Evolutionary conservation across 2,888 invertebrate species (phyloP).

Genomic region (Macrosiphum euphorbiae): DNA sequence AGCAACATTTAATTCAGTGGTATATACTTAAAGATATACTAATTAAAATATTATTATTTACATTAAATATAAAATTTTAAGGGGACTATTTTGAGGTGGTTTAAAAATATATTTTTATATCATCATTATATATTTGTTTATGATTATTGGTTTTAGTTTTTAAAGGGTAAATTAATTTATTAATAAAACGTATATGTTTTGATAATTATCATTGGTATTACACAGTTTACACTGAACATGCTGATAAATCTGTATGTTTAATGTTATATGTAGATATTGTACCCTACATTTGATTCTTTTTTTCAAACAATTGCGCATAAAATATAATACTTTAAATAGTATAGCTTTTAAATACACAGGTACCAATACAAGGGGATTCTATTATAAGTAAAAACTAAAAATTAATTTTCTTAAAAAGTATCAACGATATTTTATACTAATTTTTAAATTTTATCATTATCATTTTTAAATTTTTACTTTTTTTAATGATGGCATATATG

Average conservation of each 20-base stretch:
- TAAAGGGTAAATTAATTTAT: not conserved
- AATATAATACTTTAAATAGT: too few species aligned
- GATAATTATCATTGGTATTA: not conserved
- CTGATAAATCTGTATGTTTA: not conserved
- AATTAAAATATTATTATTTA: too few species aligned
- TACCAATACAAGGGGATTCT: not conserved
- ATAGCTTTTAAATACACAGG: not conserved
- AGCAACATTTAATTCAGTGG: slow-evolving; percentile 34
- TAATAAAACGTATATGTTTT: not conserved
- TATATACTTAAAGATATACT: not conserved
- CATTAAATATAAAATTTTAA: not conserved
- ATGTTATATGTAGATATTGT: not conserved
- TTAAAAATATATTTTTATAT: not conserved
- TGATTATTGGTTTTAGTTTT: not conserved
- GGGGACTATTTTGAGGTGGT: not conserved
- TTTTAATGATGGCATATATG: not conserved
- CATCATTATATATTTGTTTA: not conserved
- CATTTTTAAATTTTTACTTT: not conserved
- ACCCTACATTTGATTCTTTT: not conserved
- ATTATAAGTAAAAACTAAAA: not conserved
- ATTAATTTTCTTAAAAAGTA: not conserved
- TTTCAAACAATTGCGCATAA: too few species aligned
- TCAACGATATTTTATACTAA: not conserved
- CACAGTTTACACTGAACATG: not conserved
- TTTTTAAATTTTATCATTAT: not conserved